Evolutionary conservation across 2,888 invertebrate species (phyloP), one percentile per base, ranked within the genome.

Genomic region (Drosophila quasianomalipes): DNA sequence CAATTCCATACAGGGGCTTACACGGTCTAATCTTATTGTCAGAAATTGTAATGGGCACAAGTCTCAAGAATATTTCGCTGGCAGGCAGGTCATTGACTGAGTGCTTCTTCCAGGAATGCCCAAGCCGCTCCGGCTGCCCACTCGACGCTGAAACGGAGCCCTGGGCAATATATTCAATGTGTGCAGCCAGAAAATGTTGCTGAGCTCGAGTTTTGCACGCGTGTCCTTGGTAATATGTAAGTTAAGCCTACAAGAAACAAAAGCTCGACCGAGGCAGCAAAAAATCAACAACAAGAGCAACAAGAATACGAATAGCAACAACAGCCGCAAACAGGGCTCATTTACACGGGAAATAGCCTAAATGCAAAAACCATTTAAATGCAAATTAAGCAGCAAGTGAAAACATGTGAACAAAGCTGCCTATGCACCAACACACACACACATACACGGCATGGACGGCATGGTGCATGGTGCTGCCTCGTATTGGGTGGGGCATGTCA

Each of bases 351-450:
- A 92, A 92, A 91, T 91, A 82, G 90, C 87, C 85, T 84, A 90
- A 91, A 89, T 92, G 91, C 81, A 92, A 92, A 92, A 92, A 90
- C 91, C 90, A 92, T 92, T 92, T 92, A 92, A 91, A 92, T 92
- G 92, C 92, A 92, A 92, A 92, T 92, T 92, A 92, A 89, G 81
- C 85, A 85, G 87, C 89, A 90, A 91, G 89, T 92, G 92, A 88
- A 92, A 92, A 92, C 91, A 92, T 90, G 89, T 91, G 90, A 91
- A 87, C 87, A 86, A 77, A 87, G 88, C 81, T 79, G 74, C 70
- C 76, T 70, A 58, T 47, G 52, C 57, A 47, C 30, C 26, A 26
- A 47, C 47, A 49, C 57, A 57, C 22, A 37, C 9, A 47, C 57
- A 52, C 30, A 54, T 33, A 47, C 55, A 53, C 19, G 33, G 35